Evolutionary conservation across 1,140 invertebrate species (phyloP).

Genomic region (Aricia agestis): DNA sequence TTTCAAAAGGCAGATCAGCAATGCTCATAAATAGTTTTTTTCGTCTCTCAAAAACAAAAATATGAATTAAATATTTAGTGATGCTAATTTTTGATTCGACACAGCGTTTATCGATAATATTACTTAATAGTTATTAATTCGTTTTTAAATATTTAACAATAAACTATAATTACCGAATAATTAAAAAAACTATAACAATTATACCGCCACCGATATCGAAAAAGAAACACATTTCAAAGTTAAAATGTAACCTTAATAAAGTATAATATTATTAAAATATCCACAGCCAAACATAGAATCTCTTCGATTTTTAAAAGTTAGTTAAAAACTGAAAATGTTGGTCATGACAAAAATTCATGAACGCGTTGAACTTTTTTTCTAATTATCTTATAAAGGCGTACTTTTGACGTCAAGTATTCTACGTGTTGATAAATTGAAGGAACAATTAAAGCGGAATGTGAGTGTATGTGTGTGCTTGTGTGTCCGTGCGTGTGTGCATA

Average conservation of each 20-base stretch:
- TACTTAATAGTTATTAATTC: constrained; percentile 21
- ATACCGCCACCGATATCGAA: background rate
- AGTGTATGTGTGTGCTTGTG: constrained; percentile 38
- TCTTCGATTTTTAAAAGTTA: too few species aligned
- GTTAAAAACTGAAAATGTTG: too few species aligned
- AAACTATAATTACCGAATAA: background rate
- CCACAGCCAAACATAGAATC: too few species aligned
- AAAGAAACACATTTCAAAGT: too few species aligned
- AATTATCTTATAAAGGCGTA: constrained; percentile 50
- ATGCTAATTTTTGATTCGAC: constrained; percentile 28
- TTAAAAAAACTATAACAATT: background rate
- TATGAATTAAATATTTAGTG: constrained; percentile 8
- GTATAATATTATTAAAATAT: background rate
- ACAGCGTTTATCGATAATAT: constrained; percentile 23
- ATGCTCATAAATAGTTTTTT: background rate
- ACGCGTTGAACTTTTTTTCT: background rate
- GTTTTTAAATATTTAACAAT: constrained; percentile 15
- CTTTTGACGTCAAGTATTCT: constrained; percentile 38
- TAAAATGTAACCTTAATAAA: background rate
- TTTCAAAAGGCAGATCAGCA: background rate
- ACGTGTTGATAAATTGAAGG: constrained; percentile 59
- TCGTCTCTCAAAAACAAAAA: background rate
- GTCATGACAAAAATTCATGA: background rate
- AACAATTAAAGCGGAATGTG: constrained; percentile 48
- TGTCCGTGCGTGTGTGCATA: constrained; percentile 26